These are phyloP conservation scores for Mormyrops attenuatus DNA, from an alignment of 2,797 vertebrate species.

Conservation along the genomic window DNA sequence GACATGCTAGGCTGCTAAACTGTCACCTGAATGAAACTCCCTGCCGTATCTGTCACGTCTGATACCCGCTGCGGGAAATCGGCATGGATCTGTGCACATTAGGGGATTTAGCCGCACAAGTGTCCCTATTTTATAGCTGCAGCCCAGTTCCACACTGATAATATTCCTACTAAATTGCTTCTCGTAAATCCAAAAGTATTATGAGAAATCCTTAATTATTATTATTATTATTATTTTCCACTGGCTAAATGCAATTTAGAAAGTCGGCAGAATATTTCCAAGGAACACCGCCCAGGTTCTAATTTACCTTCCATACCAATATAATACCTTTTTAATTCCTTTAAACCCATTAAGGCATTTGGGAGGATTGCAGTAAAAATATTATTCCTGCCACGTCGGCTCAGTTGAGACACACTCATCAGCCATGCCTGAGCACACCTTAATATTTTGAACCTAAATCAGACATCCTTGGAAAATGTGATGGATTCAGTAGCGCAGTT, in stretches of 20 bases:
- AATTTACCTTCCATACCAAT: not conserved
- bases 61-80: not conserved
- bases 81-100: not conserved
- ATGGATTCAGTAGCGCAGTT: not conserved
- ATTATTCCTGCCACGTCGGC: not conserved
- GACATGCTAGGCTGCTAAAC: not conserved
- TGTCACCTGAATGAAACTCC: not conserved
- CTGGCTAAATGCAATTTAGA: not conserved
- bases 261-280: not conserved
- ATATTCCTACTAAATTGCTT: conserved; percentile 11
- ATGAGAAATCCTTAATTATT: conserved; percentile 12
- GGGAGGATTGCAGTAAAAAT: not conserved
- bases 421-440: not conserved
- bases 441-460: conserved; percentile 4
- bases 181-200: not conserved
- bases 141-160: not conserved
- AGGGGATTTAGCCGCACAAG: not conserved
- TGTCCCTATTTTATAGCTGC: not conserved
- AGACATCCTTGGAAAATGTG: not conserved
- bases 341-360: not conserved
- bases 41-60: not conserved
- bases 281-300: not conserved
- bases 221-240: not conserved
- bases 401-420: not conserved
- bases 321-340: conserved; percentile 9